Evolutionary conservation across 2,113 vertebrate species (phyloP), one percentile per base, ranked within the genome.

Genomic region (Lepidothrix coronata): DNA sequence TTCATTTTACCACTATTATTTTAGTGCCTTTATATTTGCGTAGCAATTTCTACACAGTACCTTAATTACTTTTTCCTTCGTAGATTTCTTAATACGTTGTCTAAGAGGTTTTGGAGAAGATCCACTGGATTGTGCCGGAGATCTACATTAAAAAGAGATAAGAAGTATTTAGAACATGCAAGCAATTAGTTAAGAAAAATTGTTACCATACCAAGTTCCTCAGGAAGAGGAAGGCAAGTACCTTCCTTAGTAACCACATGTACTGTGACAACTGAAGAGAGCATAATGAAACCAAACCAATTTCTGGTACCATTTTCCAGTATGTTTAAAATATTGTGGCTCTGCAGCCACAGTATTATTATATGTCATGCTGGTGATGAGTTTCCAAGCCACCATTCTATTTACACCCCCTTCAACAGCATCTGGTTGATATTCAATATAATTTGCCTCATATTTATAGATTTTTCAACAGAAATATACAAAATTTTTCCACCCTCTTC

Each of bases 61-160:
- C 99, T 99, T 98, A 54, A 89, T 89, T 91, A 98, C 98, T 87
- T 98, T 98, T 93, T 97, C 97, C 94, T 98, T 96, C 74, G 96
- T 57, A 54, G 95, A 97, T 77, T 97, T 98, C 91, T 96, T 97
- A 96, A 99, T 77, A 55, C 98, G 98, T 84, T 98, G 98, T 95
- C 94, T 98, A 41, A 99, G 97, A 85, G 98, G 96, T 96, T 99
- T 98, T 91, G 98, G 97, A 90, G 97, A 98, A 81, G 96, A 97
- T 92, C 98, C 98, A 67, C 37, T 96, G 30, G 97, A 92, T 96
- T 97, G 98, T 94, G 94, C 97, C 5, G 99, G 99, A 97, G 99
- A 99, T 80, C 99, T 99, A 37, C 5, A 80, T 82, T 79, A 72
- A 95, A 93, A 91, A 80, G 63, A 76, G 67, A 33, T 43, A 54